These are phyloP conservation scores for Episyrphus balteatus DNA, from an alignment of 1,140 invertebrate species.

Conservation along the genomic window DNA sequence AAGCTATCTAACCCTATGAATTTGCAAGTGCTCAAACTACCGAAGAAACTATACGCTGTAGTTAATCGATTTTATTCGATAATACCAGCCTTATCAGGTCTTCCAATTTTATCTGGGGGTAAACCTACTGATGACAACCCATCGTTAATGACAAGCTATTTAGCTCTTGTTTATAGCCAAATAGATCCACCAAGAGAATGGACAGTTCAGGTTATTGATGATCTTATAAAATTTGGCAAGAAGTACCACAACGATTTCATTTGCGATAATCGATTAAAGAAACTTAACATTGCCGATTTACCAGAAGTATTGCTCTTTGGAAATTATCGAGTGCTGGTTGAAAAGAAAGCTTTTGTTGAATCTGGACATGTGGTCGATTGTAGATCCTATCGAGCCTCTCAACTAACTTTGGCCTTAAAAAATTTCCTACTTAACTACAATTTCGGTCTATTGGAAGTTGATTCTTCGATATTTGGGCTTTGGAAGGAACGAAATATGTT, in stretches of 20 bases:
- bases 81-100: constrained; percentile 20
- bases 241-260: constrained; percentile 27
- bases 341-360: constrained; percentile 25
- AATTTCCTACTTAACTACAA: constrained; percentile 35
- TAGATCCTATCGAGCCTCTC: constrained; percentile 24
- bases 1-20: constrained; percentile 14
- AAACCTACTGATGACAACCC: constrained; percentile 18
- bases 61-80: constrained; percentile 30
- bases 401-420: constrained; percentile 27
- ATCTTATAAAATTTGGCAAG: constrained; percentile 23
- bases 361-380: constrained; percentile 29
- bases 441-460: constrained; percentile 36
- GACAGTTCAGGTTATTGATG: constrained; percentile 22
- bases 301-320: constrained; percentile 32
- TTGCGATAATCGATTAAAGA: constrained; percentile 24
- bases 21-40: background rate
- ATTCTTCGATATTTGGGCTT: constrained; percentile 31
- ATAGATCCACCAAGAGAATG: constrained; percentile 24
- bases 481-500: constrained; percentile 39
- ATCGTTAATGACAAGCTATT: constrained; percentile 23
- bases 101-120: constrained; percentile 24
- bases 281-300: constrained; percentile 28
- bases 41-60: constrained; percentile 19
- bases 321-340: constrained; percentile 25
- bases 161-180: constrained; percentile 26